Base-by-base conservation (phyloP, 2,888 invertebrate genomes). In the Zhuqinia jingwanae region DNA sequence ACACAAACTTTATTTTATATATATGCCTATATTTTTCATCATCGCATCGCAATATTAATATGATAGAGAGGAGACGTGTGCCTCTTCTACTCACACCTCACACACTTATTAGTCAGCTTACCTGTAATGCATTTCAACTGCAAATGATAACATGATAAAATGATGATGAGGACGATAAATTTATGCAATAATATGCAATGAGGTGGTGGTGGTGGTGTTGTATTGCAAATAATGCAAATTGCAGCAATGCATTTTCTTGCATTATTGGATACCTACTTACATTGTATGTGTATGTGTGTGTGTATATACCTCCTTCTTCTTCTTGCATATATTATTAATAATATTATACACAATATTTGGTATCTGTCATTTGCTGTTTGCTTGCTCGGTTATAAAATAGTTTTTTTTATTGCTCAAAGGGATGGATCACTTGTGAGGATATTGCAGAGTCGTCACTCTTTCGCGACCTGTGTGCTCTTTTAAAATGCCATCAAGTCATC, bases 181-280 rank as follows among this genome's bases (percentile, higher is more conserved):
- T 53, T 50, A 73, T 50, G 73, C 73, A 73, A 73, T n/a, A n/a
- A n/a, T 73, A 47, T 50, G 65, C 65, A 65, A 79, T 50, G 47
- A 79, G 45, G 22, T 58, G 36, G 36, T 36, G 36, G 22, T 58
- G 45, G 22, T 58, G 36, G 36, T 36, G 36, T 15, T 58, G 60
- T 76, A 53, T 42, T 56, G 53, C 53, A 50, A 45, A 42, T n/a
- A n/a, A n/a, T n/a, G n/a, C n/a, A n/a, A n/a, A n/a, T n/a, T n/a
- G n/a, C n/a, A n/a, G n/a, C n/a, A n/a, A n/a, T 68, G 68, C 68
- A 68, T 42, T 68, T 68, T 68, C 42, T 45, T 68, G 76, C 36
- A 20, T 60, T 25, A 11, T 13, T 77, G n/a, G 13, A 53, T 15
- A n/a, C 36, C 11, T 42, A 22, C 56, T 27, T 56, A 42, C 36